A percentile compares a stretch with the other conserved stretches of the same genome.
Conservation (phyloP, 1,140 invertebrate species). For the Arion vulgaris region DNA sequence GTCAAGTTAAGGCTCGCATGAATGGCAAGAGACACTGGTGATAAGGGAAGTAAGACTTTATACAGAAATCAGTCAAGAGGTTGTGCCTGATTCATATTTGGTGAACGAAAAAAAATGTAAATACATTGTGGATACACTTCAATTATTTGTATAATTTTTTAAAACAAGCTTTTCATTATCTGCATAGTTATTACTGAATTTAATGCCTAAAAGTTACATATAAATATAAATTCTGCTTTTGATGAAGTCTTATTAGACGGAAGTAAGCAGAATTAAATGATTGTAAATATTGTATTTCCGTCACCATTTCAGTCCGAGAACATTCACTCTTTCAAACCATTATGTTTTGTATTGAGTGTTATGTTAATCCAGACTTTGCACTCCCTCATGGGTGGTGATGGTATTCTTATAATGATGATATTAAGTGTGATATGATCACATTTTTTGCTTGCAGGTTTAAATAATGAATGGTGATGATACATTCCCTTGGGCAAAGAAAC, state of each 20-base stretch:
- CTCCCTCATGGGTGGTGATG: conserved; percentile 11
- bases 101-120: too few relatives aligned
- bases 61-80: too few relatives aligned
- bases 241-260: background rate
- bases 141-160: too few relatives aligned
- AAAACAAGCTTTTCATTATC: too few relatives aligned
- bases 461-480: conserved; percentile 17
- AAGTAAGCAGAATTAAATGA: background rate
- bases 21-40: too few relatives aligned
- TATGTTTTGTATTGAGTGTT: background rate
- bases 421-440: background rate
- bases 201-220: too few relatives aligned
- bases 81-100: too few relatives aligned
- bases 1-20: too few relatives aligned
- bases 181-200: too few relatives aligned
- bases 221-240: background rate
- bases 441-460: conserved; percentile 12
- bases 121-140: too few relatives aligned
- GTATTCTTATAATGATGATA: background rate
- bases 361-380: background rate
- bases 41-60: too few relatives aligned
- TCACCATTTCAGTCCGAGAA: background rate
- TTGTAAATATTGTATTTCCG: background rate
- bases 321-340: background rate
- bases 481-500: conserved; percentile 2